Conservation (phyloP, 2,888 invertebrate species). For the Eupithecia vulgata region DNA sequence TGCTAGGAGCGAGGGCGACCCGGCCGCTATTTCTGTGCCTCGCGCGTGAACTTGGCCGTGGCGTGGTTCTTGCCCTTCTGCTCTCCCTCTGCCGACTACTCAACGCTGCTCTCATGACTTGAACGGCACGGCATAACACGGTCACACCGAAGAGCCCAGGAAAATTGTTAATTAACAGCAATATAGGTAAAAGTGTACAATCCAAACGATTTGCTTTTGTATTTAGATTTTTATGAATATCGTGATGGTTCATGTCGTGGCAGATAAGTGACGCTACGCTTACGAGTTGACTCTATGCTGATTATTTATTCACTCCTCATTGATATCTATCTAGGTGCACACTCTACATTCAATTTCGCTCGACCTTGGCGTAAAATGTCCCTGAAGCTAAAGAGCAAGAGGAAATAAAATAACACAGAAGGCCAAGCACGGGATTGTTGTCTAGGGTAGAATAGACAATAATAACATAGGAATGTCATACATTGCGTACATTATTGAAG, state of each 20-base stretch:
- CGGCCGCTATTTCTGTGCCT: constrained; percentile 48
- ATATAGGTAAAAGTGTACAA: too few species aligned
- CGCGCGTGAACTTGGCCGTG: constrained; percentile 62
- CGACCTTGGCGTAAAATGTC: not conserved
- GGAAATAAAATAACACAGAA: not conserved
- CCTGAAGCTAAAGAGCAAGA: not conserved
- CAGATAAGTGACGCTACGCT: not conserved
- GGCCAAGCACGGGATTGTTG: too few species aligned
- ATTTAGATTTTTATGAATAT: not conserved
- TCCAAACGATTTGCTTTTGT: too few species aligned
- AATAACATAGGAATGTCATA: too few species aligned
- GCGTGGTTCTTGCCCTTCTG: constrained; percentile 31
- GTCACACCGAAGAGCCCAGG: not conserved
- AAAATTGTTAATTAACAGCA: not conserved
- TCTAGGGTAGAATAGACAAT: too few species aligned
- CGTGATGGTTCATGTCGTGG: not conserved
- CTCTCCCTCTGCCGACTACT: not conserved
- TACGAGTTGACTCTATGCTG: not conserved
- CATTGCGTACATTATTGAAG: too few species aligned
- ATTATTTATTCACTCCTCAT: not conserved
- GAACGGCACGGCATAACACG: not conserved
- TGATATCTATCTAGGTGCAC: too few species aligned
- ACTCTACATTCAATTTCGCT: too few species aligned
- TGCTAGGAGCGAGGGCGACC: constrained; percentile 6
- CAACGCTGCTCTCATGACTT: not conserved